A percentile compares a stretch with the other conserved stretches of the same genome.
phyloP scores from a whole-genome alignment of 2,113 vertebrate species.

The Thinocorus orbignyianus region DNA sequence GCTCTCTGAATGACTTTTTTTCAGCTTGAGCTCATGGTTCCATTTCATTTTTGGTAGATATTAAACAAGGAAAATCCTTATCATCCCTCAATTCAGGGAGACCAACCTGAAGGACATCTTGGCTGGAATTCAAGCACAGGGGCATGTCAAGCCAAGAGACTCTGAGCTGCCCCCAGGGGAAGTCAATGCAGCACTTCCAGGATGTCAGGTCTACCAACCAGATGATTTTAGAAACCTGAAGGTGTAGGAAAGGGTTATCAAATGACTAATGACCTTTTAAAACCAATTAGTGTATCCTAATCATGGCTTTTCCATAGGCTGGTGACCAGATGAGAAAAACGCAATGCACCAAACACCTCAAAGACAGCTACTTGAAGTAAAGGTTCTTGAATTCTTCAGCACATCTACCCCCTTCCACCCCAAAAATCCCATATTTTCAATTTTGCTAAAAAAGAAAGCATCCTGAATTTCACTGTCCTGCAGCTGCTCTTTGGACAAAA shows the following conservation, averaged over 20 bases:
- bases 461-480: not conserved
- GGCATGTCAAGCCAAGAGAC: not conserved
- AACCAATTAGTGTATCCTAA: not conserved
- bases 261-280: not conserved
- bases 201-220: not conserved
- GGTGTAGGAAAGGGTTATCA: not conserved
- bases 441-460: not conserved
- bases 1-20: not conserved
- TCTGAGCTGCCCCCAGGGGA: not conserved
- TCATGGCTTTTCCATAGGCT: not conserved
- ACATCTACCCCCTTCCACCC: fast-evolving
- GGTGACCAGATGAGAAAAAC: not conserved
- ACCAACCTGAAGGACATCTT: not conserved
- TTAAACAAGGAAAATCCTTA: not conserved
- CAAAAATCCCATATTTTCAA: not conserved
- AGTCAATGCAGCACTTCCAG: not conserved
- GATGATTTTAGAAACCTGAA: not conserved
- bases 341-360: not conserved
- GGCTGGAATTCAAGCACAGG: not conserved
- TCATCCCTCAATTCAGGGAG: not conserved
- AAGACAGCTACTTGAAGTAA: not conserved
- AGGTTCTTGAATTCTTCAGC: not conserved
- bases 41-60: not conserved
- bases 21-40: not conserved
- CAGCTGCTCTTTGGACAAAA: not conserved